Base-by-base conservation (phyloP, 2,888 invertebrate genomes). In the Hedya salicella region DNA sequence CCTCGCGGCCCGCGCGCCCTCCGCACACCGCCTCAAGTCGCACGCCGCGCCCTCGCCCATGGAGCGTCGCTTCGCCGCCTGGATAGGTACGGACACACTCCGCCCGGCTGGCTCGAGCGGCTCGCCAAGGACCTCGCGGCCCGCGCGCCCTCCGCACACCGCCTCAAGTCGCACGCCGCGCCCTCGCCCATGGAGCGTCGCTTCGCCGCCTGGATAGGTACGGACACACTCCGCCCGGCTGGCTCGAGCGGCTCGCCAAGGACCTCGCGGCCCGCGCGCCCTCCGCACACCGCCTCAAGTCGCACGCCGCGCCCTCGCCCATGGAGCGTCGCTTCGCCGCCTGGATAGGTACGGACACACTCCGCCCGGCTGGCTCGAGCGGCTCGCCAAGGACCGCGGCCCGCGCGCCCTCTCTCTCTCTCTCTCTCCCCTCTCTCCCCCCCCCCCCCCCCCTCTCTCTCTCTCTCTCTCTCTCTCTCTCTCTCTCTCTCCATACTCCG, bases 171-270 rank as follows among this genome's bases (percentile, higher is more conserved):
- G 80, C 97, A 98, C 77, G 97, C 98, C 3, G 97, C 98, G 3
- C 97, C 98, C 77, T 96, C 25, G 98, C 48, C 96, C 96, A 49
- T 95, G 96, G 0, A 99, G 88, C 88, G 99, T 52, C 92, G 98
- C 63, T 99, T 98, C 90, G 99, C 99, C 4, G 96, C 99, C 0
- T 99, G 99, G 99, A 99, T 99, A 70, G 99, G 97, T 91, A 6
- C 72, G 19, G 19, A 52, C 21, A 36, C 16, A n/a, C n/a, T n/a
- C n/a, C n/a, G 30, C 11, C 30, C 1, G 52, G 19, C 40, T 40
- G 40, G n/a, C 96, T 97, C 0, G 99, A 99, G 81, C 94, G 99
- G 17, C 93, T 99, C 14, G 97, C 96, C 82, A 93, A 97, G 76
- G 90, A 91, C 68, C 81, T 91, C 39, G 78, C 86, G 0, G 69